A percentile compares a stretch with the other conserved stretches of the same genome.
These are phyloP conservation scores for Nyctibius bracteatus DNA, from an alignment of 2,113 vertebrate genomes.

Conservation along the genomic window DNA sequence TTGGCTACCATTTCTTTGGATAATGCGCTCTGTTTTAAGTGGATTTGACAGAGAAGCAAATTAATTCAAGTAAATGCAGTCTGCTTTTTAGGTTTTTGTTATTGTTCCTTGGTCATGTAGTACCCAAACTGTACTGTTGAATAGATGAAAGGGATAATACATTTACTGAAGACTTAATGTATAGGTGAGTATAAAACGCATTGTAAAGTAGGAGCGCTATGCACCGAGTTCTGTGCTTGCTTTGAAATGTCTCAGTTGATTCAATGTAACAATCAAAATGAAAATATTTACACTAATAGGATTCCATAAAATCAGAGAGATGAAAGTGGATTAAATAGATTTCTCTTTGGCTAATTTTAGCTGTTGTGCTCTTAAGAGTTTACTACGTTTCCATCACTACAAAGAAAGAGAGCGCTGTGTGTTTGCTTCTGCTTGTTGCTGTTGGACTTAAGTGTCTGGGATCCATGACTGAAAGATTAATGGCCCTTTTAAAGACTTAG, in stretches of 20 bases:
- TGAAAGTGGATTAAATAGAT: neutral
- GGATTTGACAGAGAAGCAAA: neutral
- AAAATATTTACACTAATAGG: slow-evolving; percentile 20
- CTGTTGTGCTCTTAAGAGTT: neutral
- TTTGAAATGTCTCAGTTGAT: neutral
- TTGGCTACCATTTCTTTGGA: neutral
- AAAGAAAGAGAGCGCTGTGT: neutral
- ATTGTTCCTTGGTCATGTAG: neutral
- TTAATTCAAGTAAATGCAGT: neutral
- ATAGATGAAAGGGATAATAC: neutral
- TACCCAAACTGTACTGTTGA: neutral
- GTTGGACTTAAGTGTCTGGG: neutral
- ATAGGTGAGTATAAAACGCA: neutral
- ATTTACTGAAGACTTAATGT: neutral
- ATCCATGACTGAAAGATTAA: slow-evolving; percentile 15
- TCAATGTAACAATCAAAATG: neutral
- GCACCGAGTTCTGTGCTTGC: neutral
- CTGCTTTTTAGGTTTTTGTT: neutral
- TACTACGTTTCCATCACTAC: neutral
- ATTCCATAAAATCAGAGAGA: neutral
- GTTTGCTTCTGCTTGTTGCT: neutral
- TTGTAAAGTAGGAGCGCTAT: neutral
- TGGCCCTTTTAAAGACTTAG: neutral
- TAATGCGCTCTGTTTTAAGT: neutral
- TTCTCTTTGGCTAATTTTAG: neutral